Evolutionary conservation across 2,888 invertebrate genomes (phyloP).

Genomic region (Cyaniris semiargus): DNA sequence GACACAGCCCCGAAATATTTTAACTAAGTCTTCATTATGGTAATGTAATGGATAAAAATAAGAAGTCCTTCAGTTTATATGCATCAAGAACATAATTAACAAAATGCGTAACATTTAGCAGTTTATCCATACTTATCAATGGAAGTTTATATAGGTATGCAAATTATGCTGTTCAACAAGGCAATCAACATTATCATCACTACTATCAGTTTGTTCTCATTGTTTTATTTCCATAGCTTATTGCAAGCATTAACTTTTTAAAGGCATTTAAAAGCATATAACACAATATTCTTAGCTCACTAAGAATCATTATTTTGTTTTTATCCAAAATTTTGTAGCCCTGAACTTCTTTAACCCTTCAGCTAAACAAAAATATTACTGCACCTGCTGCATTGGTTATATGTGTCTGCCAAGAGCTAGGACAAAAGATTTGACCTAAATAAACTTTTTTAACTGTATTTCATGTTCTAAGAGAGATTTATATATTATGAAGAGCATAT

Average conservation of each 20-base stretch:
- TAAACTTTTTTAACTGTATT: not conserved
- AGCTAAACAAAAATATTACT: not conserved
- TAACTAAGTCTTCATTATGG: no score
- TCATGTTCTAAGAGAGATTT: not conserved
- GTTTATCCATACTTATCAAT: not conserved
- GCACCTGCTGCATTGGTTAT: not conserved
- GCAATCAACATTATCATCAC: not conserved
- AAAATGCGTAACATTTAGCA: not conserved
- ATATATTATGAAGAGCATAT: not conserved
- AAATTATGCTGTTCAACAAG: slow-evolving; percentile 8
- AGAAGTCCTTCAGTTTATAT: no score
- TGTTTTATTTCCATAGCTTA: not conserved
- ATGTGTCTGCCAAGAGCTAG: not conserved
- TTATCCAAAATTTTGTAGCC: not conserved
- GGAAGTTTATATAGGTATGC: not conserved
- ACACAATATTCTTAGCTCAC: not conserved
- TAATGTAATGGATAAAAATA: not conserved
- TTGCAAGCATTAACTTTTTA: not conserved
- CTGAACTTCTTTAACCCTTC: not conserved
- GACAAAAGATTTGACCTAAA: not conserved
- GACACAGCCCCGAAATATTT: no score
- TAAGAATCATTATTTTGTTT: not conserved
- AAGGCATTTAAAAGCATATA: not conserved
- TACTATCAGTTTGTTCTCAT: not conserved
- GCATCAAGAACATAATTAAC: not conserved